These are phyloP conservation scores for Teleopsis dalmanni DNA, from an alignment of 1,140 invertebrate genomes.

Conservation along the genomic window DNA sequence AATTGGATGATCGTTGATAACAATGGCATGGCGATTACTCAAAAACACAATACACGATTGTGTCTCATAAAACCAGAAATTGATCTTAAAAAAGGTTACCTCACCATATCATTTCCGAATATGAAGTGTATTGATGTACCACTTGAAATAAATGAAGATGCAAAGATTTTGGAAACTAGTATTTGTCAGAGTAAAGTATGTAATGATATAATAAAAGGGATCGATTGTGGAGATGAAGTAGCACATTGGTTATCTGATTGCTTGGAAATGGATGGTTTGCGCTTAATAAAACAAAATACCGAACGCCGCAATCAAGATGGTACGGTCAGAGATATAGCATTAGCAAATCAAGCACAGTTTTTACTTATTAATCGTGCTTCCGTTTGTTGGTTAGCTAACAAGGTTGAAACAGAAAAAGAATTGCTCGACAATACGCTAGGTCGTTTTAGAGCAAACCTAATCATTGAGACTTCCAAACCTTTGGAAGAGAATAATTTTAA, in stretches of 20 bases:
- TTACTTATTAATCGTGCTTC: constrained; percentile 72
- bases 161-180: constrained; percentile 24
- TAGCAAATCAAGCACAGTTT: constrained; percentile 84
- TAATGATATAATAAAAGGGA: constrained; percentile 66
- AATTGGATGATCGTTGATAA: constrained; percentile 85
- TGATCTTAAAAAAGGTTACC: constrained; percentile 51
- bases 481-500: constrained; percentile 73
- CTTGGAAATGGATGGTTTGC: constrained; percentile 56
- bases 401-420: constrained; percentile 48
- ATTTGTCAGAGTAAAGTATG: constrained; percentile 77
- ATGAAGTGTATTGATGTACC: constrained; percentile 9
- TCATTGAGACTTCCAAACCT: constrained; percentile 53
- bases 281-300: constrained; percentile 59
- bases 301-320: constrained; percentile 28
- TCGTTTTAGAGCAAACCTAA: constrained; percentile 62
- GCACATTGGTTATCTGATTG: constrained; percentile 67
- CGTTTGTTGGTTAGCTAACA: constrained; percentile 58
- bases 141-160: constrained; percentile 44
- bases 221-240: constrained; percentile 74
- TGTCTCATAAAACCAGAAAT: constrained; percentile 74
- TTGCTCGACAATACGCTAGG: constrained; percentile 51
- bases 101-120: constrained; percentile 57
- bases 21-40: constrained; percentile 73
- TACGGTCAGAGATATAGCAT: constrained; percentile 44
- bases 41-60: constrained; percentile 74